These are phyloP conservation scores for Synanthedon vespiformis DNA, from an alignment of 2,888 invertebrate species.

Conservation along the genomic window DNA sequence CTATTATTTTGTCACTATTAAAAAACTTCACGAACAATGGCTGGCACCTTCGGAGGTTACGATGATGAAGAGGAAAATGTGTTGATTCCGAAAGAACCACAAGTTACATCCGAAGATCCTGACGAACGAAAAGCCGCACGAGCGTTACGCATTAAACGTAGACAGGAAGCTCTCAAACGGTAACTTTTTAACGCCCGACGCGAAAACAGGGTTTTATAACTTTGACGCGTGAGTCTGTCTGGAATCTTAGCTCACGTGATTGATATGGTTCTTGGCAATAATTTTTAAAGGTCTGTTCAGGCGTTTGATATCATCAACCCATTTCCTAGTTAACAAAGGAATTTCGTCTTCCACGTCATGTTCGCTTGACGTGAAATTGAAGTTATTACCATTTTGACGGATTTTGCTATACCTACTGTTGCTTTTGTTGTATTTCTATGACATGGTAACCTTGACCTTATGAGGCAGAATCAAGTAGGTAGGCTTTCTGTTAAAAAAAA, in stretches of 20 bases:
- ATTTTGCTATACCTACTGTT: neutral
- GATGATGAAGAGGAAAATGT: conserved; percentile 55
- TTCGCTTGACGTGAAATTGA: too few relatives aligned
- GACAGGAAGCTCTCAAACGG: conserved; percentile 72
- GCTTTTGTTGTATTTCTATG: neutral
- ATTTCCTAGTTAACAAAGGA: too few relatives aligned
- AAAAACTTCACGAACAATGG: conserved; percentile 16
- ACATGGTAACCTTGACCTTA: too few relatives aligned
- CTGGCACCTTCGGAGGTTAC: conserved; percentile 26
- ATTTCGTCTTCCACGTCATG: too few relatives aligned
- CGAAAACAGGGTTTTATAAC: too few relatives aligned
- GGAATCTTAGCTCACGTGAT: too few relatives aligned
- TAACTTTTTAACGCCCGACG: conserved; percentile 14
- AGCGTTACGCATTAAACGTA: conserved; percentile 74
- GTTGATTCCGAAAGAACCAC: conserved; percentile 65
- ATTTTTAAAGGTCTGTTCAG: too few relatives aligned
- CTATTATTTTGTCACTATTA: too few relatives aligned
- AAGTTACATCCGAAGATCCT: conserved; percentile 73
- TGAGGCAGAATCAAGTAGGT: neutral
- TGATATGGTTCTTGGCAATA: too few relatives aligned
- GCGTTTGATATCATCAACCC: too few relatives aligned
- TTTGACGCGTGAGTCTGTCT: too few relatives aligned
- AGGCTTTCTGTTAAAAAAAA: neutral
- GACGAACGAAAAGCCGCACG: conserved; percentile 79
- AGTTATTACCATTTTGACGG: neutral